Base-by-base conservation (phyloP, 2,797 vertebrate species). In the Trachops cirrhosus region DNA sequence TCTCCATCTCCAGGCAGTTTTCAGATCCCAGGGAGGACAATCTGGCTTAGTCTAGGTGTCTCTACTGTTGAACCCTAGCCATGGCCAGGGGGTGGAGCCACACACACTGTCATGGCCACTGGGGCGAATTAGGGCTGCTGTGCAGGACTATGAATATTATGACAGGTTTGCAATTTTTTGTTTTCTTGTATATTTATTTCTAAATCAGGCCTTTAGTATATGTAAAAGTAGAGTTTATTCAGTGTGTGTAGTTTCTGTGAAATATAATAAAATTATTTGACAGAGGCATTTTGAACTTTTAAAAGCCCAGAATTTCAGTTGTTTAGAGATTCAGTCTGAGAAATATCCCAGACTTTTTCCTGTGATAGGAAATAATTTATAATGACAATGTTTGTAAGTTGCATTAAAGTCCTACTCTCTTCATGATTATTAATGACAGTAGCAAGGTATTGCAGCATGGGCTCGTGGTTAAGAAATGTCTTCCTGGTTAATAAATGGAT, bases 241-340 rank as follows among this genome's bases (percentile, higher is more conserved):
- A 85, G 4, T 92, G 2, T 73, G 1, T 89, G 4, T 48, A 88
- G 39, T 32, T 96, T 91, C 86, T 67, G 8, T 79, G 50, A 91
- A 90, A 71, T 97, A 92, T 11, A 90, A 75, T 82, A 68, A 94
- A 97, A 93, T 44, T 82, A 86, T 67, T 70, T 74, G 19, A 87
- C 34, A 39, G 7, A 88, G 5, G 2, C 46, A 79, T 57, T 90
- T 84, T 70, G 32, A 86, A 62, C 37, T 80, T 73, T 32, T 46
- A 44, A 64, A 79, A 78, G 37, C 39, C 37, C 16, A 68, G 57
- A 79, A 64, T 74, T 79, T 74, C 64, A 41, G 24, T 75, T 71
- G 48, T 50, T 90, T 89, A 52, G 19, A 85, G 39, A 73, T 83
- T 52, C 39, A 75, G n/a, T 71, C 64, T 93, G 57, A 91, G 34